A percentile compares a stretch with the other conserved stretches of the same genome.
Evolutionary conservation across 2,113 vertebrate genomes (phyloP).

Genomic region (Ictalurus furcatus): DNA sequence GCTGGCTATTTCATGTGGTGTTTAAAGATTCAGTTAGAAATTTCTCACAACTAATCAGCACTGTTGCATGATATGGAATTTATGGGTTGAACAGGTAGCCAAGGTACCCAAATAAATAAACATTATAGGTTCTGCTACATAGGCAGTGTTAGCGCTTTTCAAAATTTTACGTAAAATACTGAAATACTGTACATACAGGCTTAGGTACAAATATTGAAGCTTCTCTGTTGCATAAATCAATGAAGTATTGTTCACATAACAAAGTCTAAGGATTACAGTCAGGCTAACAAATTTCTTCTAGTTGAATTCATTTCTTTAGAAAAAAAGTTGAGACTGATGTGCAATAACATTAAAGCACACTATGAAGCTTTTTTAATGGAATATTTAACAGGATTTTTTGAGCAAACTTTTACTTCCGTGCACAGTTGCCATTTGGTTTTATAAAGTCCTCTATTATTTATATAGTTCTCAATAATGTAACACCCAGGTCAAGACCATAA

Average conservation of each 20-base stretch:
- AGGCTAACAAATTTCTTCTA: not conserved
- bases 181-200: not conserved
- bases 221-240: not conserved
- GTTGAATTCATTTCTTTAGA: not conserved
- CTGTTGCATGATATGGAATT: not conserved
- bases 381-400: constrained; percentile 46
- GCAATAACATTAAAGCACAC: constrained; percentile 52
- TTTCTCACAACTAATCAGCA: not conserved
- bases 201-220: not conserved
- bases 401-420: constrained; percentile 40
- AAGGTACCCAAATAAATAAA: not conserved
- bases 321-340: not conserved
- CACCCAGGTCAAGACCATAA: constrained; percentile 8
- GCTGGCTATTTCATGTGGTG: not conserved
- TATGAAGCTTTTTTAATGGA: not conserved
- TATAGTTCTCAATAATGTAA: constrained; percentile 18
- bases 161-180: not conserved
- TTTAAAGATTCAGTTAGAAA: not conserved
- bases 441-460: constrained; percentile 63
- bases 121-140: not conserved
- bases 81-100: not conserved
- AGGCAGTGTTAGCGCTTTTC: not conserved
- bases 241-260: not conserved
- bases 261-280: not conserved
- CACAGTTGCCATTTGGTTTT: constrained; percentile 58